These are phyloP conservation scores for Arnoldichthys spilopterus DNA, from an alignment of 2,797 vertebrate genomes.

Conservation along the genomic window DNA sequence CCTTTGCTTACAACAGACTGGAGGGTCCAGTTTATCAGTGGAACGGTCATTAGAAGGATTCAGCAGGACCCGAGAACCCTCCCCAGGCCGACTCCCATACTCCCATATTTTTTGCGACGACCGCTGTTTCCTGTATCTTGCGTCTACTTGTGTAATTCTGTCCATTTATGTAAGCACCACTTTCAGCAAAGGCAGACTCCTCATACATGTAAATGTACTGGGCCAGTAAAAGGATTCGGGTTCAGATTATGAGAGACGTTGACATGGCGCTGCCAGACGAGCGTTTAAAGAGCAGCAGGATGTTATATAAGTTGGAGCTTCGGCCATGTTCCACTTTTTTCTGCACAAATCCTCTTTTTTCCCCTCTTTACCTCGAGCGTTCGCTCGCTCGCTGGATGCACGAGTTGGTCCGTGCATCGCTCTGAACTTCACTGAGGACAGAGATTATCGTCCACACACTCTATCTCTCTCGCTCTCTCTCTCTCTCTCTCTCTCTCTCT, in stretches of 20 bases:
- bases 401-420: conserved; percentile 68
- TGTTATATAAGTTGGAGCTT: conserved; percentile 38
- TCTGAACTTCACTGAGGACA: conserved; percentile 76
- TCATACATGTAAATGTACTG: not conserved
- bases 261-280: not conserved
- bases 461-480: conserved; percentile 55
- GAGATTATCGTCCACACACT: conserved; percentile 75
- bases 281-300: conserved; percentile 18
- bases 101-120: not conserved
- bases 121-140: not conserved
- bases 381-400: conserved; percentile 7
- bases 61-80: no score
- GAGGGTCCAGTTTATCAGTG: no score
- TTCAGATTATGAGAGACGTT: not conserved
- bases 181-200: not conserved
- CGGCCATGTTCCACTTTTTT: conserved; percentile 10
- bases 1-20: no score
- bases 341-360: conserved; percentile 39
- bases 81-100: no score
- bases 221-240: not conserved
- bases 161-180: not conserved
- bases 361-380: conserved; percentile 1
- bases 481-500: conserved; percentile 64
- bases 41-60: not conserved
- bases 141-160: not conserved